Percentiles rank a stretch among this genome's conserved stretches.
These are phyloP conservation scores for Agrochola circellaris DNA, from an alignment of 2,888 invertebrate genomes.

Conservation along the genomic window DNA sequence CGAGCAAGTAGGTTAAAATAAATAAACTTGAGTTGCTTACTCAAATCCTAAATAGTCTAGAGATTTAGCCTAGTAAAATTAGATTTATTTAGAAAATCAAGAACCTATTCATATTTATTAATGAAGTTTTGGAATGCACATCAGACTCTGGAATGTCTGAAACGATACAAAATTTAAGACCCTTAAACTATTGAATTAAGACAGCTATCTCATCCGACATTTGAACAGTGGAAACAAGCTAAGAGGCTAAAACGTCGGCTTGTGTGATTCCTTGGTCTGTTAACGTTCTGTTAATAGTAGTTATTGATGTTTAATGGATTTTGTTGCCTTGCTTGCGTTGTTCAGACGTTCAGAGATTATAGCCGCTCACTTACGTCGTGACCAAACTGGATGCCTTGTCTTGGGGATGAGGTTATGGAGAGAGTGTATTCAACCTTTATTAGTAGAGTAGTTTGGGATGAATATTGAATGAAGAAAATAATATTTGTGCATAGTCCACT, in stretches of 20 bases:
- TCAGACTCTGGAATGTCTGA: not conserved
- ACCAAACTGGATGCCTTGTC: not conserved
- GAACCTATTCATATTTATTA: too few relatives aligned
- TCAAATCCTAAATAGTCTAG: not conserved
- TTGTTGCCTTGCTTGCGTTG: conserved; percentile 48
- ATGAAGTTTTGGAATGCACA: not conserved
- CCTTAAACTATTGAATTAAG: not conserved
- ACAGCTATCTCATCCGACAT: conserved; percentile 25
- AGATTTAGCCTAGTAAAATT: not conserved
- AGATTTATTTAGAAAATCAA: not conserved
- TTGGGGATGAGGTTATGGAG: not conserved
- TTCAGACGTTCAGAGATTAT: conserved; percentile 60
- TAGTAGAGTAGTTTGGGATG: not conserved
- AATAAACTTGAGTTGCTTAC: not conserved
- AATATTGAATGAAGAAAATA: too few relatives aligned
- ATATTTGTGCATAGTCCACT: too few relatives aligned
- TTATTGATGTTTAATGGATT: conserved; percentile 65
- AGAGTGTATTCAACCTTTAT: not conserved
- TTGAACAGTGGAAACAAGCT: conserved; percentile 47
- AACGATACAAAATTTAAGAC: not conserved
- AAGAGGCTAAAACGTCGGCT: conserved; percentile 61
- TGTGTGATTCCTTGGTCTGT: conserved; percentile 67
- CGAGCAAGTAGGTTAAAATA: not conserved
- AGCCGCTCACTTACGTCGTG: conserved; percentile 32
- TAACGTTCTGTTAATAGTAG: conserved; percentile 68